A percentile compares a stretch with the other conserved stretches of the same genome.
phyloP scores from a whole-genome alignment of 2,888 invertebrate species.

The Sphaerolaimus hirsutus region DNA sequence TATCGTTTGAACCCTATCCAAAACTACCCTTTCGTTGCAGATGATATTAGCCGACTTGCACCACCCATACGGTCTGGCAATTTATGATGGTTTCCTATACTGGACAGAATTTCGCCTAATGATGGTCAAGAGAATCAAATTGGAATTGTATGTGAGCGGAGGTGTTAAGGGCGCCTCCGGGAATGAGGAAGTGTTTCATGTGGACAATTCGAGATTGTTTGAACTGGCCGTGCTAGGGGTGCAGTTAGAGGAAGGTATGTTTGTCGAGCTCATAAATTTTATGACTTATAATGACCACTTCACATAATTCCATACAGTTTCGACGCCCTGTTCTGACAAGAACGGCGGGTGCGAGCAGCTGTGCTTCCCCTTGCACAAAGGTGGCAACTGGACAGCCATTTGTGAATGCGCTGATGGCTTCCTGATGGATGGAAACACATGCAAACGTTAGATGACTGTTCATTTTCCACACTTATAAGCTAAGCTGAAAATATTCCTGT shows the following conservation, averaged over 20 bases:
- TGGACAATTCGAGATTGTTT: conserved; percentile 17
- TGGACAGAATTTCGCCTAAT: conserved; percentile 42
- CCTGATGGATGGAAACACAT: too few relatives aligned
- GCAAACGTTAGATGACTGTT: too few relatives aligned
- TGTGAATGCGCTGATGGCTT: too few relatives aligned
- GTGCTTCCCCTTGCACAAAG: conserved; percentile 46
- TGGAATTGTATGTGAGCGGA: background rate
- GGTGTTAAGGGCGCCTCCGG: too few relatives aligned
- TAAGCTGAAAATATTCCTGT: too few relatives aligned
- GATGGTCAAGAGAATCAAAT: background rate
- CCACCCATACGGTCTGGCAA: conserved; percentile 45
- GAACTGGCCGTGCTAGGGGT: conserved; percentile 25
- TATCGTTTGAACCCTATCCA: too few relatives aligned
- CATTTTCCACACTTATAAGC: too few relatives aligned
- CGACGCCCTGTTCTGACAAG: conserved; percentile 23
- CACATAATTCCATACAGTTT: conserved; percentile 13
- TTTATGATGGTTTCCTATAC: conserved; percentile 39
- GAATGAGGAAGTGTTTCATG: too few relatives aligned
- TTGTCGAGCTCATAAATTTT: too few relatives aligned
- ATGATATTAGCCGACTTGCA: conserved; percentile 32
- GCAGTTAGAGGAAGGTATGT: too few relatives aligned
- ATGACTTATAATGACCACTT: too few relatives aligned
- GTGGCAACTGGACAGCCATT: too few relatives aligned
- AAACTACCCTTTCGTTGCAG: conserved; percentile 21
- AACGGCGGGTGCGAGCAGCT: conserved; percentile 41